A percentile compares a stretch with the other conserved stretches of the same genome.
These are phyloP conservation scores for Dysidea cf. avara DNA, from an alignment of 37 sponge, comb jelly and placozoan species.

Conservation along the genomic window DNA sequence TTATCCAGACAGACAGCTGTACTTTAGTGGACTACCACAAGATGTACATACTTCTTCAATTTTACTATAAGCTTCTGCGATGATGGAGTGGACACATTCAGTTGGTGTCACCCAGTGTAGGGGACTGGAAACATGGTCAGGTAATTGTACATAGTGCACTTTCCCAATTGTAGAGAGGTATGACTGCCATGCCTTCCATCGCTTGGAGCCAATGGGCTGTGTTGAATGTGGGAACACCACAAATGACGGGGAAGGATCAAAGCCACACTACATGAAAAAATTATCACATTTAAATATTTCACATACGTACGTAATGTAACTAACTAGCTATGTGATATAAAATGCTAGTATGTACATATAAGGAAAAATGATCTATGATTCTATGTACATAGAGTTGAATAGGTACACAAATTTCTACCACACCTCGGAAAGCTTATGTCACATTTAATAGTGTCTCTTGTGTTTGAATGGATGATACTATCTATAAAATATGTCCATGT, in stretches of 20 bases:
- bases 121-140: slow-evolving; percentile 36
- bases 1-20: too few relatives aligned
- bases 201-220: slow-evolving; percentile 44
- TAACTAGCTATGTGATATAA: background rate
- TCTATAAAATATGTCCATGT: too few relatives aligned
- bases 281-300: background rate
- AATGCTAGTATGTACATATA: background rate
- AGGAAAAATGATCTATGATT: background rate
- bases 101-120: slow-evolving; percentile 9
- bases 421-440: too few relatives aligned
- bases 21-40: too few relatives aligned
- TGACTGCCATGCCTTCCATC: slow-evolving; percentile 63
- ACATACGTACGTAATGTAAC: background rate
- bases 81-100: slow-evolving; percentile 28
- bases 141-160: slow-evolving; percentile 59
- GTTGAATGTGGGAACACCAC: slow-evolving; percentile 65
- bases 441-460: too few relatives aligned
- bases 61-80: background rate
- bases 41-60: too few relatives aligned
- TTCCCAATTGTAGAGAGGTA: slow-evolving; percentile 67
- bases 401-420: too few relatives aligned
- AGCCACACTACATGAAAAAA: slow-evolving; percentile 31
- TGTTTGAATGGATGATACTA: too few relatives aligned
- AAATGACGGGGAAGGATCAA: slow-evolving; percentile 63
- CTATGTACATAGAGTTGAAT: too few relatives aligned